Base-by-base conservation (phyloP, 2,888 invertebrate species). In the Eutolmus rufibarbis region DNA sequence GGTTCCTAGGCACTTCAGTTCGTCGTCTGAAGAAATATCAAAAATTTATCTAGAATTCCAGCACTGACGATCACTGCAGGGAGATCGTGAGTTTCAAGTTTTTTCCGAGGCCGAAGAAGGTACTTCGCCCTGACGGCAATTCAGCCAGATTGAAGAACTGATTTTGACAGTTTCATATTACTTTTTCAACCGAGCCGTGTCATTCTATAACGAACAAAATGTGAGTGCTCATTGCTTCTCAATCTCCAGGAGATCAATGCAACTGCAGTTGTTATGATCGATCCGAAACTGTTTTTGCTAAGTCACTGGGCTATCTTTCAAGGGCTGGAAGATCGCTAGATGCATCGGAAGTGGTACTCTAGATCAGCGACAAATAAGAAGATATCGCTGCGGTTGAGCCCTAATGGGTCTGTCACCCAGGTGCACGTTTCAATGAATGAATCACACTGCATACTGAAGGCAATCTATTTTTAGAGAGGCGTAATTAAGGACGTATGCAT, bases 391-490 rank as follows among this genome's bases (percentile, higher is more conserved):
- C 1, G 66, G 12, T 23, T 12, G 8, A 57, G 23, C 23, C n/a
- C 66, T 66, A 66, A 66, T 66, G 66, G 28, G 28, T 66, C 56
- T 56, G 56, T 56, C 19, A 66, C 1, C 66, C 66, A 28, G 28
- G 66, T 66, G 66, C 66, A 31, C 43, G 66, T 16, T 82, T 82
- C 51, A 19, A 82, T 57, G n/a, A 57, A 82, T 82, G 82, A 82
- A 57, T 82, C 82, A 82, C 82, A 14, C 34, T n/a, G 37, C 19
- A 66, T 56, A 1, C 31, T 16, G 56, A 46, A 23, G 34, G 23
- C 56, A 51, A 28, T 81, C n/a, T 81, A 81, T 82, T 82, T 82
- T 19, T 19, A 37, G 57, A 57, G 5, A 19, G 19, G 34, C 31
- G 57, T 57, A 82, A 82, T 82, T 82, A 82, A 57, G 57, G 82